These are phyloP conservation scores for Eublepharis macularius DNA, from an alignment of 2,113 vertebrate genomes.

Conservation along the genomic window DNA sequence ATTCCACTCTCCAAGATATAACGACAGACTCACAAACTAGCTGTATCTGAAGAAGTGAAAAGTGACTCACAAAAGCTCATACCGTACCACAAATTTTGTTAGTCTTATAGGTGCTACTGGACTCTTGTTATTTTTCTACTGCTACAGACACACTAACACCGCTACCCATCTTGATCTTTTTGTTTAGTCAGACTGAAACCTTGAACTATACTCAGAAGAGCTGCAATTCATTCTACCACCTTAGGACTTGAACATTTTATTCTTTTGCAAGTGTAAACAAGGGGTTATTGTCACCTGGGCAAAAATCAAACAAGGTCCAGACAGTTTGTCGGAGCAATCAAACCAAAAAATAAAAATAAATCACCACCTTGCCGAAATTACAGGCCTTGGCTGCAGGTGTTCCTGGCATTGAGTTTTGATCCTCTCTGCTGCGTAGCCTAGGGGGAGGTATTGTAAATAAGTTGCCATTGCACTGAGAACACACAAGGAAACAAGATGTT, in stretches of 20 bases:
- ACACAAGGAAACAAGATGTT: neutral
- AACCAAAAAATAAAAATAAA: neutral
- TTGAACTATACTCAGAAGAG: no score
- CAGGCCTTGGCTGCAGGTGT: neutral
- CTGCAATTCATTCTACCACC: neutral
- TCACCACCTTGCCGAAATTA: accelerated
- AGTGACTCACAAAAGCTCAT: no score
- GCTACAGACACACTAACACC: no score
- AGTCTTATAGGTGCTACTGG: no score
- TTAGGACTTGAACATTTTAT: neutral
- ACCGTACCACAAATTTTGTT: no score
- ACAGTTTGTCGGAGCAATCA: neutral
- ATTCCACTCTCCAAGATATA: no score
- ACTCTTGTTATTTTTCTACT: no score
- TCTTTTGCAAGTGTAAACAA: neutral
- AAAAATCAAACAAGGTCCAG: neutral
- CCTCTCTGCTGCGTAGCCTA: neutral
- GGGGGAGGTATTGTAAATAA: constrained; percentile 21
- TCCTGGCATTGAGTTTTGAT: neutral
- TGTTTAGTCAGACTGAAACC: neutral
- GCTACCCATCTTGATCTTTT: neutral
- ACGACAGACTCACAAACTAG: no score
- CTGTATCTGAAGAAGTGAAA: no score
- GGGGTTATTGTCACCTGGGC: neutral
- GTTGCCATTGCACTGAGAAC: neutral